Evolutionary conservation across 2,888 invertebrate genomes (phyloP).

Genomic region (Chrysolina oricalcia): DNA sequence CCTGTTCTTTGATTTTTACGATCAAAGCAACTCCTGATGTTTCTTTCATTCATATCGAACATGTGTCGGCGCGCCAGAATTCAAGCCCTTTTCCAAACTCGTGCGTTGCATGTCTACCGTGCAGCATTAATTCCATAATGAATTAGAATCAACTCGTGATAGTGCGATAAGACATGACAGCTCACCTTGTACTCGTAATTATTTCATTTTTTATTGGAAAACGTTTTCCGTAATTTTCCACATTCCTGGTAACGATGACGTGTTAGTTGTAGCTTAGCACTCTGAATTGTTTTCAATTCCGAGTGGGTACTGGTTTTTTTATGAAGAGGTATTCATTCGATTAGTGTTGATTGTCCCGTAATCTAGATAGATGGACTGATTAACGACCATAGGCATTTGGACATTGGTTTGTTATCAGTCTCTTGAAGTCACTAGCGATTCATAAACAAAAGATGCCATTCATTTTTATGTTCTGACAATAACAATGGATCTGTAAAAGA

Average conservation of each 20-base stretch:
- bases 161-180: slow-evolving; percentile 7
- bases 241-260: neutral
- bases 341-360: too few relatives aligned
- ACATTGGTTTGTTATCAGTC: too few relatives aligned
- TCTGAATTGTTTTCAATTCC: too few relatives aligned
- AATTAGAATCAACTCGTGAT: slow-evolving; percentile 22
- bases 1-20: neutral
- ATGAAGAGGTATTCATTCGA: too few relatives aligned
- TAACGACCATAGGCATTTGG: too few relatives aligned
- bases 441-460: too few relatives aligned
- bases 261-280: too few relatives aligned
- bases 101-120: slow-evolving; percentile 15
- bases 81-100: neutral
- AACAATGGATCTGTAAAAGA: too few relatives aligned
- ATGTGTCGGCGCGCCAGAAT: neutral
- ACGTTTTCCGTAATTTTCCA: slow-evolving; percentile 7
- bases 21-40: neutral
- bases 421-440: too few relatives aligned
- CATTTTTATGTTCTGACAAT: too few relatives aligned
- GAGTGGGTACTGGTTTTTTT: too few relatives aligned
- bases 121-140: slow-evolving; percentile 15
- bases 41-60: neutral
- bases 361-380: too few relatives aligned
- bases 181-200: slow-evolving; percentile 16
- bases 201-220: slow-evolving; percentile 4